Evolutionary conservation across 64 coral and sea anemone species (phyloP).

Genomic region (Dendronephthya gigantea): DNA sequence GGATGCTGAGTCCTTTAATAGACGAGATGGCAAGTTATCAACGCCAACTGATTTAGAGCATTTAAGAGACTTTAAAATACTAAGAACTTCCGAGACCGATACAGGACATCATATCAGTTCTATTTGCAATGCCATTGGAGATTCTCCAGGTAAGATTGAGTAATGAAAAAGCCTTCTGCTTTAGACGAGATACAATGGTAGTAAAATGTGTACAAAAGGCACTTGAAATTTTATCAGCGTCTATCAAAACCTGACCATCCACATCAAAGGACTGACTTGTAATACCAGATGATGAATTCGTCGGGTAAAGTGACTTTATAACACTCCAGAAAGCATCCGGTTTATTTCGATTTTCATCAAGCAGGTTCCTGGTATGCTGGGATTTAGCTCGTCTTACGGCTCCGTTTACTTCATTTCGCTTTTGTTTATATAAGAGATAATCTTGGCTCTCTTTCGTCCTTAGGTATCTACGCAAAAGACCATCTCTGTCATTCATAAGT

Average conservation of each 20-base stretch:
- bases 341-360: neutral
- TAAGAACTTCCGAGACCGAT: too few species aligned
- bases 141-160: too few species aligned
- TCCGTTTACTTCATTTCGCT: neutral
- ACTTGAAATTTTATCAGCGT: neutral
- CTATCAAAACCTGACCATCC: neutral
- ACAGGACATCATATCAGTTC: too few species aligned
- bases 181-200: neutral
- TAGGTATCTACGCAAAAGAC: neutral
- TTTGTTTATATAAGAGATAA: too few species aligned
- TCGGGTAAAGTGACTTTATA: neutral
- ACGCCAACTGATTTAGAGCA: too few species aligned
- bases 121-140: too few species aligned
- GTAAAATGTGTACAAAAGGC: neutral
- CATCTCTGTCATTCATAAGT: conserved; percentile 3
- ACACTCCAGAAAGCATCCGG: neutral
- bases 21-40: too few species aligned
- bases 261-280: neutral
- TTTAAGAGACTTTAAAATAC: too few species aligned
- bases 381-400: neutral
- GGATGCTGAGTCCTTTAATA: too few species aligned
- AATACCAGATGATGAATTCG: neutral
- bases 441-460: too few species aligned
- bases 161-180: neutral
- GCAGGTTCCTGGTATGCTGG: neutral